A percentile compares a stretch with the other conserved stretches of the same genome.
Conservation (phyloP, 2,797 vertebrate genomes). For the Parotocinclus haroldoi region DNA sequence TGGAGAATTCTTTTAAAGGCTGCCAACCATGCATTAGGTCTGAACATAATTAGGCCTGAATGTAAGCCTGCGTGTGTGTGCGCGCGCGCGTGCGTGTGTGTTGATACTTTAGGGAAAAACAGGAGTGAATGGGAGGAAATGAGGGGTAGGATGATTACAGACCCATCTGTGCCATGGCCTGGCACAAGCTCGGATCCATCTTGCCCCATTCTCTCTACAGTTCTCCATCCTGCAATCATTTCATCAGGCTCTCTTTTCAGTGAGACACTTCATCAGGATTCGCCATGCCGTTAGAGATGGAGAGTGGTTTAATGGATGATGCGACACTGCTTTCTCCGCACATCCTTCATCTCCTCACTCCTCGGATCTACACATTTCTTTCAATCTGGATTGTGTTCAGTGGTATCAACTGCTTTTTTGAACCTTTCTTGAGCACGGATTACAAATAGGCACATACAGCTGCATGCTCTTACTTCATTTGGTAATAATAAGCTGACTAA, state of each 20-base stretch:
- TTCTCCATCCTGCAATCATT: constrained; percentile 61
- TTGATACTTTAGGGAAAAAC: constrained; percentile 11
- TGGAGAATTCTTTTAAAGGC: no score
- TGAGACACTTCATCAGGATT: constrained; percentile 61
- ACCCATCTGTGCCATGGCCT: constrained; percentile 17
- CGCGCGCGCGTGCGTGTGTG: constrained; percentile 12
- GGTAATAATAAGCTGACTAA: constrained; percentile 31
- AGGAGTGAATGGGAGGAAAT: constrained; percentile 52
- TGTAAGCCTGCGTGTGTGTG: constrained; percentile 3
- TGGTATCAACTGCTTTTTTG: constrained; percentile 33
- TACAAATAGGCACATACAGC: constrained; percentile 38
- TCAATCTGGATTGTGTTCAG: constrained; percentile 21
- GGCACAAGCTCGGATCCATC: constrained; percentile 17
- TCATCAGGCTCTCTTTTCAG: constrained; percentile 68
- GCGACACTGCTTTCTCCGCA: constrained; percentile 36
- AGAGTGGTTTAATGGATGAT: constrained; percentile 44
- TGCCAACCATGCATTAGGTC: no score
- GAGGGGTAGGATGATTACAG: constrained; percentile 46
- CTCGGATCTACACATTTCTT: constrained; percentile 28
- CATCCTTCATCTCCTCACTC: constrained; percentile 31
- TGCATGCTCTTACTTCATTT: constrained; percentile 42
- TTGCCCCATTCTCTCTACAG: constrained; percentile 18
- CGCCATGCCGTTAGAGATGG: constrained; percentile 23
- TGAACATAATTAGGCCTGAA: not conserved
- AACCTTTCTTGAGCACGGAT: constrained; percentile 7